Evolutionary conservation across 2,113 vertebrate genomes (phyloP), one percentile per base, ranked within the genome.

Genomic region (Myiozetetes cayanensis): DNA sequence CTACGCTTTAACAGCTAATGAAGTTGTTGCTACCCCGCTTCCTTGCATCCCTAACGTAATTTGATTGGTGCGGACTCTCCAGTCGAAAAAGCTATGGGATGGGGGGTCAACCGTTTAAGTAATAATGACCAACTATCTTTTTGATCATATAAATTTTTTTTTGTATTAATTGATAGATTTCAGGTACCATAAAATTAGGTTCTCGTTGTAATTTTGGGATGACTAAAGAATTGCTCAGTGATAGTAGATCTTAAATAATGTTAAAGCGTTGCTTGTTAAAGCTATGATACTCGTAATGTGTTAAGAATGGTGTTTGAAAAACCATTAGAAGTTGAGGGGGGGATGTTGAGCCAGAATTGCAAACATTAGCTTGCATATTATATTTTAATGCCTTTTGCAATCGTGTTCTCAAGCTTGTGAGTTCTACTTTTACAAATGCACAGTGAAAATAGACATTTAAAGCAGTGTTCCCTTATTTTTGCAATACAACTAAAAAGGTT

Each of bases 11-110:
- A 17, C 28, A 31, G 16, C 30, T 59, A 5, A 20, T 35, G 22
- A 6, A 6, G 17, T 12, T 44, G 55, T 50, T 87, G 43, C 16
- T 37, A 2, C 6, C 2, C 37, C 6, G 1, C 17, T 78, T 39
- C 18, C 4, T 3, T 53, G 0, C 14, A 3, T 31, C 14, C 58
- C 50, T 21, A 5, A 0, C 18, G 0, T 24, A 52, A 65, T 3
- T 56, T 25, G 3, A 6, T 30, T 30, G 30, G 46, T 41, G 17
- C 12, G 19, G 27, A 4, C 19, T 47, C 41, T 14, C 37, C 22
- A 15, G 33, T 3, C 3, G 4, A 24, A 52, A 58, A 61, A 3
- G 14, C 27, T 70, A 1, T 6, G 11, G 17, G 8, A 10, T 53
- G 7, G 14, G 14, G 4, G 3, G 5, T 43, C 62, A 33, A 2